Evolutionary conservation across 2,113 vertebrate genomes (phyloP), one percentile per base, ranked within the genome.

Genomic region (Onychorhynchus coronatus): DNA sequence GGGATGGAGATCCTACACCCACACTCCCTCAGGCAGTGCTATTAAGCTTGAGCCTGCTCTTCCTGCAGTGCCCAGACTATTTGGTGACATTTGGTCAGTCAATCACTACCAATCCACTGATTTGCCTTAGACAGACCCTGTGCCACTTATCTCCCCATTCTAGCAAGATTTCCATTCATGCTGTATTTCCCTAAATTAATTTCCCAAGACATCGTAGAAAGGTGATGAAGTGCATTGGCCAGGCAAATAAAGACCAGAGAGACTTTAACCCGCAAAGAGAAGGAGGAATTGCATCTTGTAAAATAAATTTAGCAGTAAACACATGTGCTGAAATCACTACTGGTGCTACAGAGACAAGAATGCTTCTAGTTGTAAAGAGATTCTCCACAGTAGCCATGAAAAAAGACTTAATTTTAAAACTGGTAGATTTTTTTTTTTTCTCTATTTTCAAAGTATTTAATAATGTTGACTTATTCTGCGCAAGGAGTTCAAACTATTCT

Each of bases 21-120:
- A 52, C 23, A 24, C 42, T 47, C 20, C 35, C 37, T 76, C 37
- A 46, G 8, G 16, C 15, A 67, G 24, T 33, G 61, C 30, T 55
- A 13, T 41, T n/a, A 18, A 53, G 56, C 25, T 46, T 25, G 14
- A 90, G 68, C 50, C 42, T 74, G 42, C 30, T 47, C 56, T 24
- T 81, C 33, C 42, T 2, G 1, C 6, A 2, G 33, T 17, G 52
- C 14, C 35, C 62, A 52, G 21, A 8, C 8, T 47, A n/a, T 1
- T 0, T n/a, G 39, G 42, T 42, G 47, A 89, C 61, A 31, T 21
- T 5, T 61, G 52, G 19, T 65, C 74, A 81, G 37, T 25, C 58
- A 76, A 27, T 17, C 46, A 24, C 70, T n/a, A 31, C n/a, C 35
- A 31, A 52, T 6, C 28, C 27, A 37, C 35, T 66, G 35, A 49